Conservation (phyloP, 2,113 vertebrate species). For the Chamaetylas fuelleborni region DNA sequence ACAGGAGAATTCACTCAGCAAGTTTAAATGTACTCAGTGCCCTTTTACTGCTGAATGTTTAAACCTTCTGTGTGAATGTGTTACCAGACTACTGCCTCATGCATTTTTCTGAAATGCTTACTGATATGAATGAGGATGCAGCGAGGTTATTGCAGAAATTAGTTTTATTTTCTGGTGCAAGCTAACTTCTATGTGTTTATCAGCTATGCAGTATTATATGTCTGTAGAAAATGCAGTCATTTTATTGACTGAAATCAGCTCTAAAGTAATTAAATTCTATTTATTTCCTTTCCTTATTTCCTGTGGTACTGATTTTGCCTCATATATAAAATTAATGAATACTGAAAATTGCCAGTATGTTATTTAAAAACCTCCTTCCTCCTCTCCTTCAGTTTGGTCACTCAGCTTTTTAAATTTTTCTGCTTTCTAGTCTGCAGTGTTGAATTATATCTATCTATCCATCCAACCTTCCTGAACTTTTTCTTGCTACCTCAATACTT, state of each 20-base stretch:
- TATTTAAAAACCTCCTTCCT: background rate
- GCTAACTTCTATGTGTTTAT: background rate
- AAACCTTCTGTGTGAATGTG: background rate
- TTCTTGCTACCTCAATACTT: background rate
- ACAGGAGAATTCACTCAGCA: background rate
- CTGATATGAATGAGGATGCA: background rate
- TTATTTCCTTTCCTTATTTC: background rate
- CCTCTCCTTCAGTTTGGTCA: background rate
- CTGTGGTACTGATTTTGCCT: background rate
- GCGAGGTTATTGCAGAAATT: background rate
- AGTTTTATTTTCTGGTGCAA: background rate
- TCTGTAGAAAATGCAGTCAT: background rate
- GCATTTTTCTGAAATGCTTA: background rate
- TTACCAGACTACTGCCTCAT: background rate
- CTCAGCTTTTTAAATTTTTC: background rate
- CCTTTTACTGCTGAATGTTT: constrained; percentile 1
- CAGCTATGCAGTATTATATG: background rate
- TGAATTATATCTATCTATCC: background rate
- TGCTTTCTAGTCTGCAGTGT: background rate
- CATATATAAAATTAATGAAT: background rate
- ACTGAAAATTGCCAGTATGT: background rate
- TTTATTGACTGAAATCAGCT: constrained; percentile 7
- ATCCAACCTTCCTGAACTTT: background rate
- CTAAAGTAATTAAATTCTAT: background rate
- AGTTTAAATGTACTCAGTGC: background rate